Conservation (phyloP, 2,113 vertebrate species). For the Mugil cephalus region DNA sequence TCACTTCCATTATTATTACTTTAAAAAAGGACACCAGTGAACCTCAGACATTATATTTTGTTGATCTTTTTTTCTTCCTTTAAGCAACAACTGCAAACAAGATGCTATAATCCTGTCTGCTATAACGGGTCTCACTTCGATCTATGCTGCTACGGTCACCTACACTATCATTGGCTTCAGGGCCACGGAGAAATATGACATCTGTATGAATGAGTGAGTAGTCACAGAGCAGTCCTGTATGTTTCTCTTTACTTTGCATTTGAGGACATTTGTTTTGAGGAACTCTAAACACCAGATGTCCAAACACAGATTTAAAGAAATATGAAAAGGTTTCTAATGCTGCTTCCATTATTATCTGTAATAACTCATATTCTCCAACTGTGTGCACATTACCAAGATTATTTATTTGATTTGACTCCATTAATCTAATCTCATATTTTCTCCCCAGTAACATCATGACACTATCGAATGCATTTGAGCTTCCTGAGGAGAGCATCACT, state of each 20-base stretch:
- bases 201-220: conserved; percentile 86
- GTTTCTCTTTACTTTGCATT: not conserved
- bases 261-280: not conserved
- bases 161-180: conserved; percentile 95
- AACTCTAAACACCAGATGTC: too few species aligned
- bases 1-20: too few species aligned
- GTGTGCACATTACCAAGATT: too few species aligned
- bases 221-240: too few species aligned
- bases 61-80: not conserved
- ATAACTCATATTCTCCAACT: too few species aligned
- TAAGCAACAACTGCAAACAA: conserved; percentile 91
- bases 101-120: conserved; percentile 90
- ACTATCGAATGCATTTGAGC: conserved; percentile 66
- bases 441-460: conserved; percentile 72
- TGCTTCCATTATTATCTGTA: too few species aligned
- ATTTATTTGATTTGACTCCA: too few species aligned
- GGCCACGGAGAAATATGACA: conserved; percentile 89
- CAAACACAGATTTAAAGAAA: too few species aligned
- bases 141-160: conserved; percentile 90
- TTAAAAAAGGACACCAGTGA: too few species aligned
- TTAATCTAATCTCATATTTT: not conserved
- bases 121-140: conserved; percentile 90
- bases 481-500: conserved; percentile 73
- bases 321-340: too few species aligned
- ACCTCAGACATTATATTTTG: too few species aligned